Percentiles rank a stretch among this genome's conserved stretches.
Evolutionary conservation across 2,888 invertebrate species (phyloP).

Genomic region (Willowsia nigromaculata): DNA sequence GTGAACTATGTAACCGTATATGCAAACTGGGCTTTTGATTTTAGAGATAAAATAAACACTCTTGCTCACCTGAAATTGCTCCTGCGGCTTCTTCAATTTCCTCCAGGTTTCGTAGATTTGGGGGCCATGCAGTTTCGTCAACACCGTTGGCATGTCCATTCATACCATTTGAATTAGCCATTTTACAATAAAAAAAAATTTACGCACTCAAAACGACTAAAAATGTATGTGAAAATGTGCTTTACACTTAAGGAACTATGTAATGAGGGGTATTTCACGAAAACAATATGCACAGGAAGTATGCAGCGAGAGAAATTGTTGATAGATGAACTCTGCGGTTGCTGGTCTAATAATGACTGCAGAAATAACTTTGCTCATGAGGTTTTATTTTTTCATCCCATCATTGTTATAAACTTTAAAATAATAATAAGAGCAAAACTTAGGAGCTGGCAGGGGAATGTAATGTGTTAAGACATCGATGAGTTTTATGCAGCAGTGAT

Average conservation of each 20-base stretch:
- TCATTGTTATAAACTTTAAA: neutral
- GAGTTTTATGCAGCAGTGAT: neutral
- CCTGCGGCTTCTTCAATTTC: slow-evolving; percentile 53
- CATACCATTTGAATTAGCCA: neutral
- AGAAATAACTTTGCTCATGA: slow-evolving; percentile 3
- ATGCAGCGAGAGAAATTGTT: too few relatives aligned
- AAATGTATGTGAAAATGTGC: neutral
- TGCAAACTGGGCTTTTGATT: neutral
- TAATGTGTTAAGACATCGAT: neutral
- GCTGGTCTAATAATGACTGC: slow-evolving; percentile 33
- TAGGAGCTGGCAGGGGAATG: neutral
- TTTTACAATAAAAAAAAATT: neutral
- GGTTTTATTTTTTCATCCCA: slow-evolving; percentile 9
- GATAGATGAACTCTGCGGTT: neutral
- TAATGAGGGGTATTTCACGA: too few relatives aligned
- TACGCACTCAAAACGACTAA: neutral
- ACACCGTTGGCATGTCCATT: neutral
- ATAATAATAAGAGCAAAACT: slow-evolving; percentile 20
- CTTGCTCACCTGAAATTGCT: slow-evolving; percentile 27
- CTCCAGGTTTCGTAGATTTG: slow-evolving; percentile 53
- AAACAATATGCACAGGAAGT: neutral
- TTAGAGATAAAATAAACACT: neutral
- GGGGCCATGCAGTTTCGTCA: neutral
- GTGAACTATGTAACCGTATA: too few relatives aligned
- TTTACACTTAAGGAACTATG: neutral